Evolutionary conservation across 2,888 invertebrate species (phyloP).

Genomic region (Trimorus sp.): DNA sequence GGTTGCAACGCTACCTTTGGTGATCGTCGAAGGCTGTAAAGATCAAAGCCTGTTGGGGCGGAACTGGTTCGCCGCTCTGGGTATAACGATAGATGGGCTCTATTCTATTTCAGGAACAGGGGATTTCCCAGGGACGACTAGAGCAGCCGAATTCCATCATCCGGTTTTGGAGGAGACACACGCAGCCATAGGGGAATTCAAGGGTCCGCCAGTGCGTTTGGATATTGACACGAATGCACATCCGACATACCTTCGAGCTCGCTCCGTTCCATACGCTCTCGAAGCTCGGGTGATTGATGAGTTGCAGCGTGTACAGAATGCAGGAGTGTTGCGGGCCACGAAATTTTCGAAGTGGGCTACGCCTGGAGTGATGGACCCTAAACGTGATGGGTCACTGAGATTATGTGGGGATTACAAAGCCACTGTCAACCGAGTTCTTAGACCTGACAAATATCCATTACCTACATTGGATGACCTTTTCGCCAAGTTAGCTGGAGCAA

Average conservation of each 20-base stretch:
- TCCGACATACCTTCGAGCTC: constrained; percentile 1
- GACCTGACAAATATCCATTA: constrained; percentile 26
- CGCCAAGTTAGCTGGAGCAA: constrained; percentile 22
- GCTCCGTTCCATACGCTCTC: constrained; percentile 13
- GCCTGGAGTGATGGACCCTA: constrained; percentile 21
- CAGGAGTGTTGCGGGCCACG: not conserved
- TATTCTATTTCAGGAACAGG: not conserved
- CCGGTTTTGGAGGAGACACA: not conserved
- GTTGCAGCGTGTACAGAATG: constrained; percentile 1
- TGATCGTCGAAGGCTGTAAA: constrained; percentile 12
- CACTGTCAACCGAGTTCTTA: constrained; percentile 11
- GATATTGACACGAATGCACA: not conserved
- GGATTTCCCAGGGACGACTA: not conserved
- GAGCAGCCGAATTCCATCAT: not conserved
- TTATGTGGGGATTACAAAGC: constrained; percentile 38
- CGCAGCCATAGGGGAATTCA: constrained; percentile 12
- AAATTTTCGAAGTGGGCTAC: constrained; percentile 31
- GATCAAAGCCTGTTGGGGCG: constrained; percentile 12
- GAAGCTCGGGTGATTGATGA: not conserved
- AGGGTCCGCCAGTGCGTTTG: constrained; percentile 11
- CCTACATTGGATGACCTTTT: constrained; percentile 25
- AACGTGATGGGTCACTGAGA: constrained; percentile 15
- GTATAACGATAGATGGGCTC: not conserved
- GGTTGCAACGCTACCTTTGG: constrained; percentile 3
- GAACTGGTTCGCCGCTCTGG: constrained; percentile 8